Percentiles rank a stretch among this genome's conserved stretches.
Evolutionary conservation across 2,888 invertebrate species (phyloP).

Genomic region (Caenorhabditis drosophilae): DNA sequence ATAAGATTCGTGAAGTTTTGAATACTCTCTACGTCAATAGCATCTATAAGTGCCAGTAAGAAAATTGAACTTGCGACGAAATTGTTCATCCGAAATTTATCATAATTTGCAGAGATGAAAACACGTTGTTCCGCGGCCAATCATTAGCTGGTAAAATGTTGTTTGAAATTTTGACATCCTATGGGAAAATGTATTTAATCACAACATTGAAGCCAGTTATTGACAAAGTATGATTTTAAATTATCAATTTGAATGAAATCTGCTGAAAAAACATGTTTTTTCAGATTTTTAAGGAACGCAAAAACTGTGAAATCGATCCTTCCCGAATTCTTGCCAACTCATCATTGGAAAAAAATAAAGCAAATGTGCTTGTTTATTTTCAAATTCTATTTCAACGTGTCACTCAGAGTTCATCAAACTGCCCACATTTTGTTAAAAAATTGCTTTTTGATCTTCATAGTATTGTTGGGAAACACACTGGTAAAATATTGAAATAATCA

Average conservation of each 20-base stretch:
- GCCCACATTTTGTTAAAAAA: slow-evolving; percentile 60
- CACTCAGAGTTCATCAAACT: slow-evolving; percentile 56
- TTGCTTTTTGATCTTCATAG: slow-evolving; percentile 61
- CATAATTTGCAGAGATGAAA: slow-evolving; percentile 57
- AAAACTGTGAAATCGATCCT: slow-evolving; percentile 68
- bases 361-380: slow-evolving; percentile 61
- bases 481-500: slow-evolving; percentile 7
- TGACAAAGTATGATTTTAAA: slow-evolving; percentile 55
- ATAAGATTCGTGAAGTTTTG: slow-evolving; percentile 58
- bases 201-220: slow-evolving; percentile 63
- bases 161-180: slow-evolving; percentile 65
- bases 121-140: slow-evolving; percentile 67
- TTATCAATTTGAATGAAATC: not conserved
- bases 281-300: slow-evolving; percentile 66
- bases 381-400: slow-evolving; percentile 59
- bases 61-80: not conserved
- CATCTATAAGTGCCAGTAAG: slow-evolving; percentile 64
- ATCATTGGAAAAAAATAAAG: slow-evolving; percentile 30
- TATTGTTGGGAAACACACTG: slow-evolving; percentile 53
- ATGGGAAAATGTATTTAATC: slow-evolving; percentile 63
- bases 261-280: slow-evolving; percentile 1
- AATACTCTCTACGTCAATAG: slow-evolving; percentile 59
- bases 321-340: slow-evolving; percentile 39
- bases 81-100: not conserved
- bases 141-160: slow-evolving; percentile 64